These are phyloP conservation scores for Pomatorhinus ruficollis DNA, from an alignment of 2,113 vertebrate species.

Conservation along the genomic window DNA sequence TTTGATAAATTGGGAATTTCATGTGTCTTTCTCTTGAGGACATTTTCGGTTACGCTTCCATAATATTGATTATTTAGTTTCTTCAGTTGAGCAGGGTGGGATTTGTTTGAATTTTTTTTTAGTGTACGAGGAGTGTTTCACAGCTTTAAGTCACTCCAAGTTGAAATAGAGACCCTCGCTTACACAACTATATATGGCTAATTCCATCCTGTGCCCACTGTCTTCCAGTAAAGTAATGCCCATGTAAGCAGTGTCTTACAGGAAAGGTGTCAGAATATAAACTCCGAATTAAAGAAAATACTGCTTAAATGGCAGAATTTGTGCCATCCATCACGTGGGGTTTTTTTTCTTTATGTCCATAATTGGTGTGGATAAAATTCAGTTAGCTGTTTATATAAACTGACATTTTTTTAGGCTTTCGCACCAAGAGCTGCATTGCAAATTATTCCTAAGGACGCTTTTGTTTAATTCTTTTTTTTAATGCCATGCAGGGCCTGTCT, in stretches of 20 bases:
- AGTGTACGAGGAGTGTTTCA: not conserved
- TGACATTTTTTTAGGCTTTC: slow-evolving; percentile 98
- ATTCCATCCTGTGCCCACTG: slow-evolving; percentile 52
- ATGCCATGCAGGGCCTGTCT: slow-evolving; percentile 87
- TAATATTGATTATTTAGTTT: not conserved
- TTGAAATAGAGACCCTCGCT: not conserved
- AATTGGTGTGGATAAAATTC: slow-evolving; percentile 96
- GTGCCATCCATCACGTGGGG: slow-evolving; percentile 26
- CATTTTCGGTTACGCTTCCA: slow-evolving; percentile 2
- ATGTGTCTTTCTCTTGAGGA: slow-evolving; percentile 24
- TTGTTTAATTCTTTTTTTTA: slow-evolving; percentile 96
- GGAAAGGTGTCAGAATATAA: slow-evolving; percentile 74
- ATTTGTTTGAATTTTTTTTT: not conserved
- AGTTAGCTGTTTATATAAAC: slow-evolving; percentile 94
- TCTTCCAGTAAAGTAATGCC: slow-evolving; percentile 59
- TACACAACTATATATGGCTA: slow-evolving; percentile 70
- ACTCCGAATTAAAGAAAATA: slow-evolving; percentile 74
- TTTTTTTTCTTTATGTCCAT: slow-evolving; percentile 85
- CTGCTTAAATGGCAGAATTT: slow-evolving; percentile 69
- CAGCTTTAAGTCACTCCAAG: not conserved
- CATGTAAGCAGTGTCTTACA: slow-evolving; percentile 68
- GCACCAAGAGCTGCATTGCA: slow-evolving; percentile 87
- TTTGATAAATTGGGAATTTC: slow-evolving; percentile 49
- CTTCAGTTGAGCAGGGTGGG: not conserved
- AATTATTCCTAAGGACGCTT: slow-evolving; percentile 90